phyloP scores from a whole-genome alignment of 2,888 invertebrate genomes.

The Sinodicranocentrus sp. region DNA sequence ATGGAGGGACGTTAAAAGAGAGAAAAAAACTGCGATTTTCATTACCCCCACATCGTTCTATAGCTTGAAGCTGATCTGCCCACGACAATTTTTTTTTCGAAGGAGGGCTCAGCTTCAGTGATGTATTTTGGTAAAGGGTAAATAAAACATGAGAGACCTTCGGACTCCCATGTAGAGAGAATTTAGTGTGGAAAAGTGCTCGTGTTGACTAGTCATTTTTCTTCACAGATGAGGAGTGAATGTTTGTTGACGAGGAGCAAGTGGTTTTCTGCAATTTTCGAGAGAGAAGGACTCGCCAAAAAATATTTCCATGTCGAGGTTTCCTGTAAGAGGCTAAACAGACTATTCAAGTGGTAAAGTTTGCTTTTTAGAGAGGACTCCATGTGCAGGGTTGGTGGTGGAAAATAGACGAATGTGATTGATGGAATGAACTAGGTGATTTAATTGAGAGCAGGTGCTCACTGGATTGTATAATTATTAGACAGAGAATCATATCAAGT shows the following conservation, averaged over 20 bases:
- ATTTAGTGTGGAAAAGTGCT: neutral
- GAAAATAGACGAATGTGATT: slow-evolving; percentile 16
- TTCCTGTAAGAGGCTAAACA: slow-evolving; percentile 21
- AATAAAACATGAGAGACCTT: slow-evolving; percentile 30
- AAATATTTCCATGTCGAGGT: too few species aligned
- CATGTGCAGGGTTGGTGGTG: slow-evolving; percentile 35
- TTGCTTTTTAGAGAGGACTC: slow-evolving; percentile 21
- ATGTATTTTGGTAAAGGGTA: neutral
- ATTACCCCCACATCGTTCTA: too few species aligned
- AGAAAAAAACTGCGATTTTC: too few species aligned
- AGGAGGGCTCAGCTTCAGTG: slow-evolving; percentile 15
- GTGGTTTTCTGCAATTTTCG: too few species aligned
- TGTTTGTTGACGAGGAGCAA: neutral
- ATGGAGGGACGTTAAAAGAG: too few species aligned
- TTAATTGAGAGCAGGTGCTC: neutral
- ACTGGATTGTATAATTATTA: slow-evolving; percentile 8
- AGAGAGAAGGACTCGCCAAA: too few species aligned
- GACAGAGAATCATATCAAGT: neutral
- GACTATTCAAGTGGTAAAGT: neutral
- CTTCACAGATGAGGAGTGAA: neutral
- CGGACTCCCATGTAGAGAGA: slow-evolving; percentile 43
- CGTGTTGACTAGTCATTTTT: neutral
- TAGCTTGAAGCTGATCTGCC: too few species aligned
- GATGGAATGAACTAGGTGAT: too few species aligned
- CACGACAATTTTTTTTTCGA: neutral